Conservation (phyloP, 1,140 invertebrate genomes). For the Phymorhynchus buccinoides region DNA sequence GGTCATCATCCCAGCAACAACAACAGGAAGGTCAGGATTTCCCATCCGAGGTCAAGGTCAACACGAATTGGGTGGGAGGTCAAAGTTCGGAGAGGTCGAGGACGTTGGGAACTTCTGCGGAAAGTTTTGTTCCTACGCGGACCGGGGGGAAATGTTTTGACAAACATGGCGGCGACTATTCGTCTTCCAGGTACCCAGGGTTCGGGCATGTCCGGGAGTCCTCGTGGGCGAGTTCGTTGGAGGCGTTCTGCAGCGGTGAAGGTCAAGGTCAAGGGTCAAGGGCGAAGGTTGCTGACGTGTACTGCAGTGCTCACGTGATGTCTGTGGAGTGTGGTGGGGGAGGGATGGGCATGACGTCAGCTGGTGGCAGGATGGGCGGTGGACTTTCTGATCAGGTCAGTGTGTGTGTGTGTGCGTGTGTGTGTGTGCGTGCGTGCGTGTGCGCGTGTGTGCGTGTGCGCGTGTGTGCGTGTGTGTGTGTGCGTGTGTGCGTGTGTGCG, state of each 20-base stretch:
- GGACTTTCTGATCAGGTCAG: slow-evolving; percentile 63
- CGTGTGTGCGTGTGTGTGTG: slow-evolving; percentile 10
- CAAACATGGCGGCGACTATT: not conserved
- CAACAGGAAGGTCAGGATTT: not conserved
- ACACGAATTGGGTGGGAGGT: not conserved
- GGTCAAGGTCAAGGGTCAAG: slow-evolving; percentile 14
- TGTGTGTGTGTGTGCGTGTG: slow-evolving; percentile 6
- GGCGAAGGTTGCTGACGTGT: slow-evolving; percentile 63
- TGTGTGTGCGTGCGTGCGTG: slow-evolving; percentile 6
- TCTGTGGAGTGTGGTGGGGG: slow-evolving; percentile 59
- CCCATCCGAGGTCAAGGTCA: not conserved
- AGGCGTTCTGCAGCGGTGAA: not conserved
- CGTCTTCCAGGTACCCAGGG: not conserved
- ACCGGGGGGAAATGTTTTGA: not conserved
- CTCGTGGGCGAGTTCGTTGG: not conserved
- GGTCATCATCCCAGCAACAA: not conserved
- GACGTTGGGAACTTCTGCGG: not conserved
- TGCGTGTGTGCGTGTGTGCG: not conserved
- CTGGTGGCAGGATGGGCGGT: slow-evolving; percentile 59
- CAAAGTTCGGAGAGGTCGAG: not conserved
- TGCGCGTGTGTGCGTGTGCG: slow-evolving; percentile 12
- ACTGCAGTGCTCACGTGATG: slow-evolving; percentile 67
- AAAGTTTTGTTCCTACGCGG: not conserved
- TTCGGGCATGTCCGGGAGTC: not conserved
- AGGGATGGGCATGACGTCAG: slow-evolving; percentile 65